Evolutionary conservation across 2,888 invertebrate genomes (phyloP), one percentile per base, ranked within the genome.

Genomic region (Cremastinae sp.): DNA sequence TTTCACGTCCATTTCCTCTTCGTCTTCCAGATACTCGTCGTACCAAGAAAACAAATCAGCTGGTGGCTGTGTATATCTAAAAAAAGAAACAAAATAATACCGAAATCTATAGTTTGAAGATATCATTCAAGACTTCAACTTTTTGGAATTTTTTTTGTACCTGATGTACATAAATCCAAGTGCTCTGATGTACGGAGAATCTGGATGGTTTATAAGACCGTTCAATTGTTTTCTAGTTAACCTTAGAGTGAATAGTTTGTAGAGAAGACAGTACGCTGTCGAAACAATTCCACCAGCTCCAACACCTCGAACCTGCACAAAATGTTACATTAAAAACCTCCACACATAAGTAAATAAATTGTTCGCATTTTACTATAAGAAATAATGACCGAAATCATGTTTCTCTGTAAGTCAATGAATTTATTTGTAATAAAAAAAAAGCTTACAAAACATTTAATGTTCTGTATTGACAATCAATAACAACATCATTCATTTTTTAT

Each of bases 251-350:
- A 97, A 99, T 79, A 99, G 91, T 91, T 99, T 99, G 91, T 98
- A 99, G 37, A 99, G 93, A n/a, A 99, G 93, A 90, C 99, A 99
- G 91, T 96, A 99, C 0, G 99, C 99, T 74, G 99, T 98, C n/a
- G 98, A 98, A 16, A 99, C 99, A 76, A 99, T 99, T 59, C 99
- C 99, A 64, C 99, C 99, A 45, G 99, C 99, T 43, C 99, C 99
- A 35, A 99, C 99, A 28, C 99, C 99, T 79, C 99, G 94, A 4
- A 98, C 97, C 96, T 97, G 88, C 61, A 87, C 79, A 79, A 84
- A 86, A 78, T 85, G 80, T 78, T 84, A 83, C 84, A 86, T 85
- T 86, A 83, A 87, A 75, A 85, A 79, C 81, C 81, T n/a, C 81
- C 81, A 75, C 74, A 79, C 78, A 68, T 82, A 79, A 81, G 77